Base-by-base conservation (phyloP, 2,888 invertebrate species). In the Sphaerophoria rueppellii region DNA sequence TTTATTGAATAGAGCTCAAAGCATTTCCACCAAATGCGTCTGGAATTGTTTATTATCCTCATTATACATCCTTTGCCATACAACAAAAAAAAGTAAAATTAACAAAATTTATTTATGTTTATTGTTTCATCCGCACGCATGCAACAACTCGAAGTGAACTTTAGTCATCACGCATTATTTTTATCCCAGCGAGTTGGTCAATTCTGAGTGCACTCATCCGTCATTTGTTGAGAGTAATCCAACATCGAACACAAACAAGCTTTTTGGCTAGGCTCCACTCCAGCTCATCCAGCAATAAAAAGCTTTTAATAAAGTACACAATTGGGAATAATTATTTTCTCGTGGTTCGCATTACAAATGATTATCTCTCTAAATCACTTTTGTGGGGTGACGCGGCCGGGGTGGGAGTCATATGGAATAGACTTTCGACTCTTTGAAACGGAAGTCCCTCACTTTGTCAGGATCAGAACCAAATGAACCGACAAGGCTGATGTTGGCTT, bases 271-370 rank as follows among this genome's bases (percentile, higher is more conserved):
- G 34, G 60, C 63, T 75, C 79, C 71, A 70, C 12, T n/a, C 14
- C 76, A 72, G 54, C 54, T 67, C 32, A 85, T 80, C 80, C 85
- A 60, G 73, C 73, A 73, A 85, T 81, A 81, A 85, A 85, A 71
- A 57, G 76, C 83, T 75, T 75, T 76, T 80, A 75, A 83, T 72
- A 80, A 83, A 85, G 76, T 69, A 85, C 73, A 73, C 85, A 76
- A 71, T 76, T 81, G 85, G 85, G 85, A 81, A 80, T 85, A 81
- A 85, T 85, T 85, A 81, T 85, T 73, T 81, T 72, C 85, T 77
- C 72, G 76, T 70, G 85, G 81, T 81, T 85, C 32, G 81, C 76
- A 81, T 85, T 85, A 85, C 77, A 85, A 77, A 85, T 85, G 76
- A 81, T 81, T 85, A 85, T 77, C 76, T 77, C 76, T 61, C 81